phyloP scores from a whole-genome alignment of 2,888 invertebrate species.

The Aspidiotus destructor region DNA sequence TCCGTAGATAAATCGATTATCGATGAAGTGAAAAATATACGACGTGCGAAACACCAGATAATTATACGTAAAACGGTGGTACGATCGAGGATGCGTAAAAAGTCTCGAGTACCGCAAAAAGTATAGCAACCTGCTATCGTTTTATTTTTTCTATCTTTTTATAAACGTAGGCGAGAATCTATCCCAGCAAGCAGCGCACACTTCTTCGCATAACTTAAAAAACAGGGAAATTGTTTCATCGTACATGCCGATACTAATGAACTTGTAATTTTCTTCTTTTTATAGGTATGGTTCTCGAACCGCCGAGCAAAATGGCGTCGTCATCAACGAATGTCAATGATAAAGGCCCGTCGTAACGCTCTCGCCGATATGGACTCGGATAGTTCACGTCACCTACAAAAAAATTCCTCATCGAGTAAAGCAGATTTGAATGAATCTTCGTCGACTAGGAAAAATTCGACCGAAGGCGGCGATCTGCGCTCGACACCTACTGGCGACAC shows the following conservation, averaged over 20 bases:
- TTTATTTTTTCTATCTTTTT: too few relatives aligned
- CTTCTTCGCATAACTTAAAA: too few relatives aligned
- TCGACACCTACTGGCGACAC: constrained; percentile 42
- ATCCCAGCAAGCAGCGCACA: too few relatives aligned
- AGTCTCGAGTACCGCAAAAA: too few relatives aligned
- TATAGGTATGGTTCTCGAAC: constrained; percentile 99
- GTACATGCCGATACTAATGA: too few relatives aligned
- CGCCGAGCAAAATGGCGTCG: constrained; percentile 97
- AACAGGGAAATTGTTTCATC: too few relatives aligned
- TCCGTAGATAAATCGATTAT: background rate
- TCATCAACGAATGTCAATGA: constrained; percentile 88
- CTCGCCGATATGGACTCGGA: constrained; percentile 39
- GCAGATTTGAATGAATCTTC: background rate
- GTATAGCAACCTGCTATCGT: too few relatives aligned
- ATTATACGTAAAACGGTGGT: too few relatives aligned
- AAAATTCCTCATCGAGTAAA: constrained; percentile 39
- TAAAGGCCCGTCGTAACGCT: constrained; percentile 59
- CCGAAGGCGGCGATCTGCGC: constrained; percentile 41
- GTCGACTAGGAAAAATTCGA: constrained; percentile 32
- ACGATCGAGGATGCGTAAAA: too few relatives aligned
- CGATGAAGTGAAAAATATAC: background rate
- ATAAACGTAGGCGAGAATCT: too few relatives aligned
- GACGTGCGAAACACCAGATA: background rate
- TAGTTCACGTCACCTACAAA: constrained; percentile 31
- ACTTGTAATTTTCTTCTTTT: background rate